Conservation (phyloP, 2,113 vertebrate genomes). For the Gymnocephalus cernua region DNA sequence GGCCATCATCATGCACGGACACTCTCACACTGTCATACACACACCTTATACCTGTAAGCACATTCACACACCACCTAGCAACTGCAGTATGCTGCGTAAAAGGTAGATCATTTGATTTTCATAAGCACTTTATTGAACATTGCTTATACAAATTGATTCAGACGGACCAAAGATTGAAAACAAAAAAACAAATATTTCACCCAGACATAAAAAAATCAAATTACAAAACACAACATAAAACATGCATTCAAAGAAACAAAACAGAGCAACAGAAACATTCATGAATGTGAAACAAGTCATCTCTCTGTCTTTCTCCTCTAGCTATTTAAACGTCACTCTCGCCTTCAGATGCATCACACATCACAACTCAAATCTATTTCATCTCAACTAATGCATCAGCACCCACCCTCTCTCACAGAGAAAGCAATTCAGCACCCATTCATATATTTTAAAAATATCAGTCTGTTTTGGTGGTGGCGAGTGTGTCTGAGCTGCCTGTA, state of each 20-base stretch:
- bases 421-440: constrained; percentile 14
- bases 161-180: constrained; percentile 13
- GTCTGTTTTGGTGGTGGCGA: neutral
- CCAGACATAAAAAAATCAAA: constrained; percentile 7
- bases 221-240: constrained; percentile 33
- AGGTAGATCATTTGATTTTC: neutral
- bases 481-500: neutral
- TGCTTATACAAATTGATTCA: constrained; percentile 26
- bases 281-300: constrained; percentile 47
- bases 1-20: neutral
- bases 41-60: neutral
- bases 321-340: constrained; percentile 7
- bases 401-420: neutral
- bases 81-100: neutral
- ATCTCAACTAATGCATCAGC: constrained; percentile 24
- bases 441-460: constrained; percentile 13
- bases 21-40: neutral
- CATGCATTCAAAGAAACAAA: constrained; percentile 42
- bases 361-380: constrained; percentile 43
- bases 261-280: constrained; percentile 13
- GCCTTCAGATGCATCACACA: constrained; percentile 8
- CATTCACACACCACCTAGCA: neutral
- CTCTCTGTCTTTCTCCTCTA: neutral
- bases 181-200: constrained; percentile 9
- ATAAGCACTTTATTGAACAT: constrained; percentile 4